Base-by-base conservation (phyloP, 2,113 vertebrate genomes). In the Scalopus aquaticus region DNA sequence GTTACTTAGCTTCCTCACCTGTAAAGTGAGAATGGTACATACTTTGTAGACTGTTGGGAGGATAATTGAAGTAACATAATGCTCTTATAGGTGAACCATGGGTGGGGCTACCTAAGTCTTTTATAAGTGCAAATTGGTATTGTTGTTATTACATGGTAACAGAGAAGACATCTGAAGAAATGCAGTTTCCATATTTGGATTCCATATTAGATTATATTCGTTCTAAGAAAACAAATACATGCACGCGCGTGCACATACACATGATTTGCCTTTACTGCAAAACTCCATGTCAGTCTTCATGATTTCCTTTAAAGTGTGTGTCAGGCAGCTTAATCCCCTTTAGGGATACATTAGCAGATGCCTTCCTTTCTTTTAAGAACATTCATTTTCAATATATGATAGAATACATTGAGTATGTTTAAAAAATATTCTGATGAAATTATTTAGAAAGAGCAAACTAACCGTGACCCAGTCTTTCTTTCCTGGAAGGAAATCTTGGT, bases 401-500 rank as follows among this genome's bases (percentile, higher is more conserved):
- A 90, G 42, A 60, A 78, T 58, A 6, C 4, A 78, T 32, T 37
- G 44, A n/a, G 32, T 49, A 32, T 73, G 8, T 6, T 32, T 72
- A 26, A 37, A 35, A 70, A 84, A 54, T 51, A 93, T 64, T 44
- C 12, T 58, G 6, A 64, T 54, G 17, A 60, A 74, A 20, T 65
- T 58, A 39, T 73, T 74, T 92, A 70, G 44, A 85, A 90, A 83
- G 37, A 84, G 56, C 42, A 86, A 79, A 72, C 20, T 11, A 81
- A 62, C 42, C 42, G 1, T 74, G 19, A 39, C 8, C 19, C 6
- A 93, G 19, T 64, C 2, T 91, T 16, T 26, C 84, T 92, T 86
- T 72, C 24, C 19, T 35, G 37, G 9, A 84, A 85, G 26, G 16
- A 64, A 95, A 76, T 7, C 56, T 96, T 96, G 65, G 54, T 89